Evolutionary conservation across 1,140 invertebrate species (phyloP).

Genomic region (Littorina saxatilis): DNA sequence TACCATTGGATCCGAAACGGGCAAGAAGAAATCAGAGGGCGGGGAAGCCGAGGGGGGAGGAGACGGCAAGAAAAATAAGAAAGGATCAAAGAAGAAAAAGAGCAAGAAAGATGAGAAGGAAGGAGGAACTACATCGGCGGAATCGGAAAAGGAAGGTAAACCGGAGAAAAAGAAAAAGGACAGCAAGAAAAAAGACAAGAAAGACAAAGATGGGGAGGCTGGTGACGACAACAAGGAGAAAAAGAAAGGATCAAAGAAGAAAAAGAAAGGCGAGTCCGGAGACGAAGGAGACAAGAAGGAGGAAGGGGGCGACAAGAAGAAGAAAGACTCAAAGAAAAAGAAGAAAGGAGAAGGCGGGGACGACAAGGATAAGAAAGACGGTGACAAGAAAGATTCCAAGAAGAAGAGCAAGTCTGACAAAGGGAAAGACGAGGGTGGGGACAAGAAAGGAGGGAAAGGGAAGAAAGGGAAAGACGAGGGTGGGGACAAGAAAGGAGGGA

Average conservation of each 20-base stretch:
- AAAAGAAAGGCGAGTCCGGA: background rate
- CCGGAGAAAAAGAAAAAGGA: background rate
- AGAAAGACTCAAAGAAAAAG: background rate
- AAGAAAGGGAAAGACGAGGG: background rate
- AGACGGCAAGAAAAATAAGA: too few species aligned
- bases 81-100: too few species aligned
- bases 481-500: background rate
- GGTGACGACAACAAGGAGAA: background rate
- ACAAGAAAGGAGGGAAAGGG: background rate
- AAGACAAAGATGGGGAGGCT: background rate
- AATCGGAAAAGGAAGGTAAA: background rate
- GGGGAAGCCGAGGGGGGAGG: too few species aligned
- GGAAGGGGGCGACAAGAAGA: background rate
- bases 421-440: background rate
- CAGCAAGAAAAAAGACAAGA: background rate
- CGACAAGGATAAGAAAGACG: background rate
- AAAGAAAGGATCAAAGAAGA: constrained; percentile 11
- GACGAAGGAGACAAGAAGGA: background rate
- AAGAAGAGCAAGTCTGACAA: background rate
- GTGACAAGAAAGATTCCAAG: background rate
- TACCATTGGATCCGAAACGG: too few species aligned
- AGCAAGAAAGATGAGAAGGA: too few species aligned
- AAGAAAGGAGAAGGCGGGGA: background rate
- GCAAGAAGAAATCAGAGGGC: too few species aligned
- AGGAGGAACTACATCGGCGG: too few species aligned